A percentile compares a stretch with the other conserved stretches of the same genome.
Evolutionary conservation across 1,140 invertebrate species (phyloP).

Genomic region (Zaprionus gabonicus): DNA sequence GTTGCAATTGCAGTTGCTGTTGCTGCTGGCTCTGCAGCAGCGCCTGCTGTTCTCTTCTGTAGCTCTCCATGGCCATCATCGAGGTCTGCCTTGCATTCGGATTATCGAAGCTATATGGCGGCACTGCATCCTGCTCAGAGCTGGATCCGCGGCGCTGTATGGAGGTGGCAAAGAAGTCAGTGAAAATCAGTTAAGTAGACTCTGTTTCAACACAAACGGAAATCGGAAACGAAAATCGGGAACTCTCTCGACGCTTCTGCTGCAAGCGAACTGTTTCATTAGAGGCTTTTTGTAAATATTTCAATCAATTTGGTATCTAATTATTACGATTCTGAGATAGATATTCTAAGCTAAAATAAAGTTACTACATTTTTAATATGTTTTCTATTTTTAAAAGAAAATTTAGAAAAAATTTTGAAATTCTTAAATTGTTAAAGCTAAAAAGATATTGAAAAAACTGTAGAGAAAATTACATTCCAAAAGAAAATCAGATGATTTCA

Average conservation of each 20-base stretch:
- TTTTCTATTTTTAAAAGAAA: not conserved
- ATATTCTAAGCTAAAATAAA: not conserved
- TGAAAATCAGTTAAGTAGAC: not conserved
- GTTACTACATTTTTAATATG: not conserved
- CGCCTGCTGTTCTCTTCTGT: constrained; percentile 74
- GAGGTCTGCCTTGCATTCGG: constrained; percentile 81
- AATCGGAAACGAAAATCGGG: not conserved
- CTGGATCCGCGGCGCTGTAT: constrained; percentile 74
- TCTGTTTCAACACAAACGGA: not conserved
- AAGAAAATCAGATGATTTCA: not conserved
- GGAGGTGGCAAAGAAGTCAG: constrained; percentile 22
- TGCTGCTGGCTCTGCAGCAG: constrained; percentile 53
- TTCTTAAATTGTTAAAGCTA: not conserved
- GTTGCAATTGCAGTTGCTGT: constrained; percentile 27
- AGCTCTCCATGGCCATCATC: constrained; percentile 84
- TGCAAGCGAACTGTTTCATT: not conserved
- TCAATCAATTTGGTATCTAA: not conserved
- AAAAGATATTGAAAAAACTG: not conserved
- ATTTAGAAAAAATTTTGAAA: not conserved
- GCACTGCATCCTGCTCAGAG: constrained; percentile 80
- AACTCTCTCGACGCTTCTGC: not conserved
- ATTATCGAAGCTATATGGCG: constrained; percentile 82
- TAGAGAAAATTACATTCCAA: not conserved
- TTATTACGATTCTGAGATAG: not conserved
- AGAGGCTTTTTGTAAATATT: not conserved